A percentile compares a stretch with the other conserved stretches of the same genome.
phyloP scores from a whole-genome alignment of 2,797 vertebrate species.

The Pogoniulus pusillus region DNA sequence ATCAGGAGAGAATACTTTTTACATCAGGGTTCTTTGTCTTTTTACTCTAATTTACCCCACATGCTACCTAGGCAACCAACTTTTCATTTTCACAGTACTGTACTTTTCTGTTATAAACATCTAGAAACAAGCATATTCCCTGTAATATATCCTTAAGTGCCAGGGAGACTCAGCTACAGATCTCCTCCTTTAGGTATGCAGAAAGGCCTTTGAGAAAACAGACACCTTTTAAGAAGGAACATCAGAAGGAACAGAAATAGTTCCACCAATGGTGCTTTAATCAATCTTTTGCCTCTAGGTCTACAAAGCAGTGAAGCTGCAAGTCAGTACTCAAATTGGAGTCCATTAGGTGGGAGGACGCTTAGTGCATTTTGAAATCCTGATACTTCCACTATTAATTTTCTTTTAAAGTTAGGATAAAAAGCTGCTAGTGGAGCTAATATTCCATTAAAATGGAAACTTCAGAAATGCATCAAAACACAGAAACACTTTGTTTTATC shows the following conservation, averaged over 20 bases:
- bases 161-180: neutral
- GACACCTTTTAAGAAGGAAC: neutral
- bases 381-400: fast-evolving
- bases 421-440: neutral
- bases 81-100: neutral
- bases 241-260: neutral
- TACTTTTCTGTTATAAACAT: neutral
- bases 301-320: neutral
- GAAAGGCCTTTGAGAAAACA: neutral
- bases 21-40: too few species aligned
- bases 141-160: neutral
- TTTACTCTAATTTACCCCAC: neutral
- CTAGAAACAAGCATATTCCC: neutral
- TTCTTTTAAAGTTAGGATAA: neutral
- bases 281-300: neutral
- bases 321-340: neutral
- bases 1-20: neutral
- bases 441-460: neutral
- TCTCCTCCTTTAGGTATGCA: neutral
- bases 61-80: fast-evolving
- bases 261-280: neutral
- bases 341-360: neutral
- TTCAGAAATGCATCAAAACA: neutral
- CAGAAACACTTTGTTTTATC: neutral
- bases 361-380: neutral